Evolutionary conservation across 2,113 vertebrate genomes (phyloP), one percentile per base, ranked within the genome.

Genomic region (Grallaria varia): DNA sequence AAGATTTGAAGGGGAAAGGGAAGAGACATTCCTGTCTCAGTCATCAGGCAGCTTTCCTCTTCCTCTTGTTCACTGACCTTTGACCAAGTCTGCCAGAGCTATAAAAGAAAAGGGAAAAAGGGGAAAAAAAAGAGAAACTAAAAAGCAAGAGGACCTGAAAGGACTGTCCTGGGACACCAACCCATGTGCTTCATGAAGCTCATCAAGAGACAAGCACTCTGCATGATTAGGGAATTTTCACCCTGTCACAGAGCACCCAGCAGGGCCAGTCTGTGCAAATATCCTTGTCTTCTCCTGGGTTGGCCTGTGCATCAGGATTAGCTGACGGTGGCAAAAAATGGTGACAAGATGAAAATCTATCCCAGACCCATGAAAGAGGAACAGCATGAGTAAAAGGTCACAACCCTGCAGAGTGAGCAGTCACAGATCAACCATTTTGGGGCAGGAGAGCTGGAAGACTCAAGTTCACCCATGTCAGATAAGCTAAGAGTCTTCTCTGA

Each of bases 61-160:
- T 95, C 87, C 94, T 96, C 77, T 88, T 86, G 89, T 75, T 93
- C 45, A 66, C 53, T 96, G 95, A 96, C 96, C 94, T 97, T 94
- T 82, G 75, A 45, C 67, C 63, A 27, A 63, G 84, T 81, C 55
- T 89, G 71, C 31, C 31, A n/a, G n/a, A n/a, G n/a, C n/a, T n/a
- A n/a, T n/a, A n/a, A n/a, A n/a, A n/a, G n/a, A n/a, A n/a, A n/a
- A n/a, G n/a, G n/a, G n/a, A n/a, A n/a, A n/a, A n/a, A n/a, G n/a
- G n/a, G n/a, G n/a, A n/a, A n/a, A n/a, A n/a, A n/a, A n/a, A n/a
- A n/a, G n/a, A n/a, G n/a, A n/a, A n/a, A n/a, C n/a, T n/a, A n/a
- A n/a, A n/a, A n/a, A n/a, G n/a, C n/a, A n/a, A n/a, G n/a, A n/a
- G n/a, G n/a, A n/a, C n/a, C n/a, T n/a, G n/a, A n/a, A n/a, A n/a